phyloP scores from a whole-genome alignment of 2,797 vertebrate species.

The Rhadinocentrus ornatus region DNA sequence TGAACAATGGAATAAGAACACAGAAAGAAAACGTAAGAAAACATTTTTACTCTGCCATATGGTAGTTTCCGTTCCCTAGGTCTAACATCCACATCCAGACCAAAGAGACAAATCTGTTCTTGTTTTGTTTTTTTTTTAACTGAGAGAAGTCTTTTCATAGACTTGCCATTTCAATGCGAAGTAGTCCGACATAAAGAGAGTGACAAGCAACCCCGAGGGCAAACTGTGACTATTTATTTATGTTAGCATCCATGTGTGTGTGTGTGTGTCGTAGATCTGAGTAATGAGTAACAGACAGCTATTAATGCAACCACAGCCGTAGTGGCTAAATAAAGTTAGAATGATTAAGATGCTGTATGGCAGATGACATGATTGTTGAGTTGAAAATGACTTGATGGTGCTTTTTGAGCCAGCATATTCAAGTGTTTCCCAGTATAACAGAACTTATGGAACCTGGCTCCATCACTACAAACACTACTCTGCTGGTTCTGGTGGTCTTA shows the following conservation, averaged over 20 bases:
- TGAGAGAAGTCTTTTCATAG: constrained; percentile 47
- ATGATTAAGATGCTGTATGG: neutral
- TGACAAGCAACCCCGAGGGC: constrained; percentile 50
- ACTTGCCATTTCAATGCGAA: constrained; percentile 43
- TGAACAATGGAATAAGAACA: constrained; percentile 1
- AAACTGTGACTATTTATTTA: constrained; percentile 42
- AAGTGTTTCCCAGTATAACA: neutral
- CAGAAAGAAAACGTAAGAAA: constrained; percentile 31
- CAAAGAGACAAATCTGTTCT: constrained; percentile 47
- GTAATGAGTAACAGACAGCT: constrained; percentile 21
- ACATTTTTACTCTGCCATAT: constrained; percentile 49
- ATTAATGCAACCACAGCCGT: constrained; percentile 13
- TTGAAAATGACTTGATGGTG: neutral
- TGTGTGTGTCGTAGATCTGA: constrained; percentile 9
- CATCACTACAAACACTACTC: neutral
- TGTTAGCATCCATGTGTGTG: constrained; percentile 29
- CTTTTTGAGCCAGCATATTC: neutral
- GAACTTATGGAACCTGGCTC: neutral
- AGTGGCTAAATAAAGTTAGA: neutral
- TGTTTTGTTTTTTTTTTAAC: constrained; percentile 32
- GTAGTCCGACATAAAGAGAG: constrained; percentile 50
- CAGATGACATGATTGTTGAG: neutral
- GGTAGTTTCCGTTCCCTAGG: constrained; percentile 57
- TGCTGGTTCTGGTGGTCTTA: neutral
- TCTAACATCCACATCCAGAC: constrained; percentile 59